Evolutionary conservation across 92 coral and sea anemone species (phyloP), one percentile per base, ranked within the genome.

Genomic region (Scolanthus callimorphus): DNA sequence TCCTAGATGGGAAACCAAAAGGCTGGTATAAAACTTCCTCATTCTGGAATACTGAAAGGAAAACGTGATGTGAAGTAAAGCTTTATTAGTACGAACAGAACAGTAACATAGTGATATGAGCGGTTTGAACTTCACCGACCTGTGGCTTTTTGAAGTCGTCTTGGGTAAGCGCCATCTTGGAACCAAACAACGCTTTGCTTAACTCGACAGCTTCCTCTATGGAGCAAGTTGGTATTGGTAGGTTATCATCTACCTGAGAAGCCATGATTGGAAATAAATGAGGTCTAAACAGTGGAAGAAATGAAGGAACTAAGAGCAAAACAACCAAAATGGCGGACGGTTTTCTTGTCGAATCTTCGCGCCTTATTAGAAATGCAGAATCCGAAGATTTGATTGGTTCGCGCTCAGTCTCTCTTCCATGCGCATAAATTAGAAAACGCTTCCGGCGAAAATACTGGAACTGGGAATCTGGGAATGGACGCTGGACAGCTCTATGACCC

Each of bases 111-210:
- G n/a, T n/a, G n/a, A n/a, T n/a, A n/a, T n/a, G n/a, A n/a, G n/a
- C n/a, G n/a, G n/a, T n/a, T n/a, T n/a, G n/a, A n/a, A n/a, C n/a
- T n/a, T n/a, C n/a, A n/a, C n/a, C n/a, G n/a, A 86, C 95, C 82
- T 76, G 89, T 0, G 95, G 95, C 37, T 69, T 71, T 39, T 57
- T 43, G 39, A 86, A 45, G 57, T 81, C 95, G 6, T 86, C 95
- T 30, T 71, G 75, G 21, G 75, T 61, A 8, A 86, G 34, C 20
- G 51, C 31, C 43, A 73, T 75, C 47, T 83, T 74, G 44, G 67
- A 46, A 19, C 89, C 89, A 58, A 81, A 86, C 85, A 83, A 49
- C 27, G 85, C 62, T 28, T 62, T 76, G 37, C 72, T 59, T 29
- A 63, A 66, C 39, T 39, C 77, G 23, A 86, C 77, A 17, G 89